Evolutionary conservation across 2,888 invertebrate genomes (phyloP), one percentile per base, ranked within the genome.

Genomic region (Petrolisthes manimaculis): DNA sequence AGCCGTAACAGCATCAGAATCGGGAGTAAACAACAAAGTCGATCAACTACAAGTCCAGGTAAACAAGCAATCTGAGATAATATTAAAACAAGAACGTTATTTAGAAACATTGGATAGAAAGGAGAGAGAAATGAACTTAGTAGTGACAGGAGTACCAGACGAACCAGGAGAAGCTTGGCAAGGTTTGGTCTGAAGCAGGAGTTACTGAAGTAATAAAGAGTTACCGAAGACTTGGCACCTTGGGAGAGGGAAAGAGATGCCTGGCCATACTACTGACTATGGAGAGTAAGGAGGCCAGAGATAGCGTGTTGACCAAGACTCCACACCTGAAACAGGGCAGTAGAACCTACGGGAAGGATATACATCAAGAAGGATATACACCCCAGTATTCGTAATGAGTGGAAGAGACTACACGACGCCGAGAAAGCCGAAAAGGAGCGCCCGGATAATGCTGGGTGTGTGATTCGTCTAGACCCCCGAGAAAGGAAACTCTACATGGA

Each of bases 11-110:
- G 61, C 61, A 2, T 51, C 24, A 1, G 81, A 81, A 12, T 24
- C 61, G 18, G n/a, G 4, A 9, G 61, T 81, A 21, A 81, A 37
- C 67, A 81, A 81, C n/a, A 81, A 61, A 24, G 21, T 61, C 12
- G 61, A 81, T 18, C 37, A 61, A 54, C 61, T 81, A 61, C 81
- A 81, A 61, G 9, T 3, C n/a, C 81, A 61, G 67, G 81, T 61
- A 81, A 61, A 81, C 18, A 81, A 5, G n/a, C 61, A 81, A 81
- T 21, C 81, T 12, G 81, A 81, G 9, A 61, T 61, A 2, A 61
- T 81, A 61, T 56, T 5, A 6, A 81, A 81, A 81, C 81, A 61
- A 81, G 61, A 81, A 61, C 81, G 61, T 14, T 81, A 61, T n/a
- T 53, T 81, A 9, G 81, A 81, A 61, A 6, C 37, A 4, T 6